Base-by-base conservation (phyloP, 2,113 vertebrate species). In the Notarius quadriscutis region DNA sequence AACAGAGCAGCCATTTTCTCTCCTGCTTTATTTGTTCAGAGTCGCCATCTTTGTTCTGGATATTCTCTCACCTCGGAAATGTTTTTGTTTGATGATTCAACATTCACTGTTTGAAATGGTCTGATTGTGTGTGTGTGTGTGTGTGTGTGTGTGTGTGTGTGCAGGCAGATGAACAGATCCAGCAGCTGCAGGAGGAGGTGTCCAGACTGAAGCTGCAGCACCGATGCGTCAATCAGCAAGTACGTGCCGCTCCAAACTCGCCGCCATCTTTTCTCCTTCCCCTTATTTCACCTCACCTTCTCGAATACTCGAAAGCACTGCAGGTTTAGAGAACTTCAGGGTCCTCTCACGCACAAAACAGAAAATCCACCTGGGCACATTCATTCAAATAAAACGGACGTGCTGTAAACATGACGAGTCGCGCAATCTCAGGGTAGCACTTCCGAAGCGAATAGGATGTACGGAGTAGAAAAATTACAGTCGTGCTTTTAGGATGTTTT, bases 221-320 rank as follows among this genome's bases (percentile, higher is more conserved):
- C 34, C 65, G 60, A 86, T 34, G 79, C 90, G 81, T 90, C 75
- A 85, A 12, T 86, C 89, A 86, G 87, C 84, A 94, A 93, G 94
- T 94, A 90, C 80, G 84, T 72, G 25, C 30, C 18, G 34, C 50
- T 57, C n/a, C 27, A 0, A 2, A 41, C 72, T 9, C 48, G 25
- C 17, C 20, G 25, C 51, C 60, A 34, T 63, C 22, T 48, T 30
- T 18, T 15, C 58, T 20, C 60, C 60, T 11, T 27, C 22, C 22
- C 10, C 22, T 14, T 17, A 34, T 5, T 48, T 41, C 41, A 53
- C 74, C 11, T 71, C 72, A 69, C 86, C 53, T 34, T 4, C 20
- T 67, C n/a, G 4, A 9, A 80, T n/a, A n/a, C 25, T 67, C 69
- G 7, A 34, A 34, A 74, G 30, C 22, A n/a, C 81, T 12, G 34